Evolutionary conservation across 2,113 vertebrate genomes (phyloP).

Genomic region (Butorides virescens): DNA sequence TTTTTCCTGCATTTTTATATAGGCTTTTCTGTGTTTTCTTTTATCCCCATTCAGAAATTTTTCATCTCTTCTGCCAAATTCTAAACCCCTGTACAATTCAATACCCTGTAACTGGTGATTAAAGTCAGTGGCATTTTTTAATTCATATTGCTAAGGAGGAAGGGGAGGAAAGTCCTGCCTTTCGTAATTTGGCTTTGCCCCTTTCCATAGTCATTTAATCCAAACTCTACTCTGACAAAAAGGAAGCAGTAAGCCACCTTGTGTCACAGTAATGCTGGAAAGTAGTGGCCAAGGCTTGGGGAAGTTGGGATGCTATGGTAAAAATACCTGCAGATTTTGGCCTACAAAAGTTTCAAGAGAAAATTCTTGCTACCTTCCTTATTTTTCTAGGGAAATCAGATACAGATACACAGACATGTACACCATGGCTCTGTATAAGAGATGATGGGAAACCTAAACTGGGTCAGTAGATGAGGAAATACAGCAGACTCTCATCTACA

Average conservation of each 20-base stretch:
- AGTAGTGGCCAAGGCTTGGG: background rate
- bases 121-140: slow-evolving; percentile 22
- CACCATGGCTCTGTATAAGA: background rate
- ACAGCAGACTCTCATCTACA: background rate
- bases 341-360: background rate
- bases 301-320: background rate
- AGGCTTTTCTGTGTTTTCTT: slow-evolving; percentile 49
- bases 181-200: background rate
- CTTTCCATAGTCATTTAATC: background rate
- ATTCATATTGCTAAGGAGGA: background rate
- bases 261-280: background rate
- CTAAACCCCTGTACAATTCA: background rate
- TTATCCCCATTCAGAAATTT: slow-evolving; percentile 42
- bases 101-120: background rate
- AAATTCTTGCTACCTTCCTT: background rate
- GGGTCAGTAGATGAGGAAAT: background rate
- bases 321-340: background rate
- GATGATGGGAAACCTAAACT: background rate
- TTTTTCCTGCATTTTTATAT: background rate
- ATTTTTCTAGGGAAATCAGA: background rate
- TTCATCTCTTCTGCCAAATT: background rate
- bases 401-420: background rate
- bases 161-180: background rate
- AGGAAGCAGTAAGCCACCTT: background rate
- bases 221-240: background rate